These are phyloP conservation scores for Festucalex cinctus DNA, from an alignment of 2,113 vertebrate species.

Conservation along the genomic window DNA sequence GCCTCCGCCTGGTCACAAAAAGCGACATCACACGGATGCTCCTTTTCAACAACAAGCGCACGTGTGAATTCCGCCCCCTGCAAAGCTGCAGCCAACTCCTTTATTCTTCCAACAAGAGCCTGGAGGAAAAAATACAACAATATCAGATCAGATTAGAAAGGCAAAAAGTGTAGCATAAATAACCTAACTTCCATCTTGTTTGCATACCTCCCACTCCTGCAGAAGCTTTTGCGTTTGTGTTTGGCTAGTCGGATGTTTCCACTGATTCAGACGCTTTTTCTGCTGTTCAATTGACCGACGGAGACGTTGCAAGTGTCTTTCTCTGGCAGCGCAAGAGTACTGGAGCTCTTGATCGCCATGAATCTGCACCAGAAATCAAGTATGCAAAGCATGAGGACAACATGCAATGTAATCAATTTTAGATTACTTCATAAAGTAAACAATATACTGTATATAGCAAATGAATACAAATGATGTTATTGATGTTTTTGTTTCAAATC, in stretches of 20 bases:
- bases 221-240: conserved; percentile 67
- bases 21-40: conserved; percentile 26
- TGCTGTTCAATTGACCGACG: conserved; percentile 72
- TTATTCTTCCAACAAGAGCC: conserved; percentile 73
- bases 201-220: conserved; percentile 79
- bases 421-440: background rate
- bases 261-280: conserved; percentile 65
- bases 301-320: conserved; percentile 73
- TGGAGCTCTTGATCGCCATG: conserved; percentile 72
- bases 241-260: conserved; percentile 69
- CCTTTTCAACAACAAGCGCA: conserved; percentile 18
- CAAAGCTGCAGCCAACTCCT: conserved; percentile 65
- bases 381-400: background rate
- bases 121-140: conserved; percentile 34
- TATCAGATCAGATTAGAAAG: conserved; percentile 6
- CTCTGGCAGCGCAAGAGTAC: conserved; percentile 74
- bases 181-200: background rate
- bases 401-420: background rate
- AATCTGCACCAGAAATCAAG: conserved; percentile 62
- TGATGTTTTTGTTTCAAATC: too few species aligned
- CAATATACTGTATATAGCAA: too few species aligned
- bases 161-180: background rate
- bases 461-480: background rate
- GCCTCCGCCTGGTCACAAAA: conserved; percentile 45
- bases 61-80: conserved; percentile 66